Conservation (phyloP, 2,113 vertebrate genomes). For the Puntigrus tetrazona region DNA sequence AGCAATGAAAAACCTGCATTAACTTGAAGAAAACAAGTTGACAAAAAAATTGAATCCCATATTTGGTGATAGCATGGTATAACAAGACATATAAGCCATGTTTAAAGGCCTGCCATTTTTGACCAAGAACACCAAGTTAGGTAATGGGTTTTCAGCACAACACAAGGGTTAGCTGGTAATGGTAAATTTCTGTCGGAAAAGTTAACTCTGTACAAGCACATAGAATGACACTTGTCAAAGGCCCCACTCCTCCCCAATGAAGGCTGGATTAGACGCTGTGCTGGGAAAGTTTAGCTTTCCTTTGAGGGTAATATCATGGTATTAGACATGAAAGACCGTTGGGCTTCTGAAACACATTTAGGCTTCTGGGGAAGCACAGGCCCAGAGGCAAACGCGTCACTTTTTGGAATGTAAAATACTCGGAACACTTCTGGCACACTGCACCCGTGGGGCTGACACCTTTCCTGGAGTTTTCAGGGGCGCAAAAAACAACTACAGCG, state of each 20-base stretch:
- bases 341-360: constrained; percentile 64
- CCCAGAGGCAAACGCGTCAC: constrained; percentile 59
- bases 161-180: not conserved
- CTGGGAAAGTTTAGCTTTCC: constrained; percentile 64
- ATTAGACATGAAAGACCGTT: constrained; percentile 65
- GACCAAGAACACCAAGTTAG: not conserved
- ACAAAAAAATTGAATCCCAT: not conserved
- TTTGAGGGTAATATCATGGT: constrained; percentile 65
- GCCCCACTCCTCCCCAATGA: constrained; percentile 37
- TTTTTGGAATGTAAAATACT: constrained; percentile 61
- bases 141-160: not conserved
- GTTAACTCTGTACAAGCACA: constrained; percentile 11
- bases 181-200: constrained; percentile 18
- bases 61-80: not conserved
- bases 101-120: too few species aligned
- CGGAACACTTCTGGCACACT: constrained; percentile 48
- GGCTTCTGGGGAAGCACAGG: constrained; percentile 60
- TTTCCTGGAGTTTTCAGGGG: constrained; percentile 46
- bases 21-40: not conserved
- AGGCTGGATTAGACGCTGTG: constrained; percentile 63
- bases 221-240: constrained; percentile 45
- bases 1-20: not conserved
- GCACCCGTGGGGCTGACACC: constrained; percentile 47
- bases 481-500: constrained; percentile 31
- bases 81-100: not conserved